phyloP scores from a whole-genome alignment of 2,113 vertebrate species.

The Ornithorhynchus anatinus region DNA sequence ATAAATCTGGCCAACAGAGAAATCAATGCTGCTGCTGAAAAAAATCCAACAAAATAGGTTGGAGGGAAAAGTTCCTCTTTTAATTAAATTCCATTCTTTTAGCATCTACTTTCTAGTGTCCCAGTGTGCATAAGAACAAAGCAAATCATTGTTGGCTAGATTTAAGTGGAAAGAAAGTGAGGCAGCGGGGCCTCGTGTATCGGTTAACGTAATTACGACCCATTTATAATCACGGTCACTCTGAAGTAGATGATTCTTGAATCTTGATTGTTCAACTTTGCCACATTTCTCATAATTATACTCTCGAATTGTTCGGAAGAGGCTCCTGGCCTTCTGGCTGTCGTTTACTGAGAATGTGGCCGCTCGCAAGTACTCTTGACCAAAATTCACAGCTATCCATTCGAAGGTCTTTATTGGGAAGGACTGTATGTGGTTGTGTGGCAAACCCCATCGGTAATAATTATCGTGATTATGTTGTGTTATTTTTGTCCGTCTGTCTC shows the following conservation, averaged over 20 bases:
- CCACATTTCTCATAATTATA: conserved; percentile 12
- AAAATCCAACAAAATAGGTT: neutral
- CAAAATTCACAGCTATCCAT: neutral
- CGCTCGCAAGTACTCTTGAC: neutral
- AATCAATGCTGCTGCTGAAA: conserved; percentile 4
- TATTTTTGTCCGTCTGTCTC: too few relatives aligned
- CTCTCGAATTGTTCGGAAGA: conserved; percentile 17
- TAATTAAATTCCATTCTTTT: conserved; percentile 31
- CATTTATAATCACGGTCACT: conserved; percentile 10
- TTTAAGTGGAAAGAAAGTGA: neutral
- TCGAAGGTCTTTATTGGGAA: neutral
- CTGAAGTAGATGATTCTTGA: conserved; percentile 17
- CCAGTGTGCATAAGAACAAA: neutral
- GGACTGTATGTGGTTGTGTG: too few relatives aligned
- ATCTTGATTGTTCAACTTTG: conserved; percentile 10
- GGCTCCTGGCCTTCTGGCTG: neutral
- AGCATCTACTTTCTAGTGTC: neutral
- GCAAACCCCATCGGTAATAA: too few relatives aligned
- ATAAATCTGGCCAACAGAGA: neutral
- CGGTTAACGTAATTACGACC: neutral
- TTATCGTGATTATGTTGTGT: too few relatives aligned
- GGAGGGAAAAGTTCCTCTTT: neutral
- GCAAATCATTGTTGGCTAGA: neutral
- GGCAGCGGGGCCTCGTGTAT: conserved; percentile 3
- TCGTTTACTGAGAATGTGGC: conserved; percentile 13